These are phyloP conservation scores for Orientallactaga sibirica DNA, from an alignment of 2,797 vertebrate genomes.

Conservation along the genomic window DNA sequence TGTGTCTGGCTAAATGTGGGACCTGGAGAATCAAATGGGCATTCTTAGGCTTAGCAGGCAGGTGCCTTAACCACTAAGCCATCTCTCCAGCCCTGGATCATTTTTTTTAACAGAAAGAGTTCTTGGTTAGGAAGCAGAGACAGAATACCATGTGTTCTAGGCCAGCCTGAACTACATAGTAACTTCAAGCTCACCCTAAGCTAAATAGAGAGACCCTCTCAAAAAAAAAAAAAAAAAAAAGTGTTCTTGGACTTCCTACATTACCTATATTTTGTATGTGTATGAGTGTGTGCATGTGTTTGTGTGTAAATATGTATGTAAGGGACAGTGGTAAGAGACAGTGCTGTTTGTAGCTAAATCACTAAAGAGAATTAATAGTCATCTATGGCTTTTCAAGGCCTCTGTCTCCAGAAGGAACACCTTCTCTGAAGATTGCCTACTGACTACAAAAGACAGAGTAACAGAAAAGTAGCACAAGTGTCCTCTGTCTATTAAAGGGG, in stretches of 20 bases:
- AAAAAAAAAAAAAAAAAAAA: neutral
- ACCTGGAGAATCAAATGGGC: no score
- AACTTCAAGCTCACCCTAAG: neutral
- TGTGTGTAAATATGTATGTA: neutral
- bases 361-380: neutral
- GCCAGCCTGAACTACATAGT: neutral
- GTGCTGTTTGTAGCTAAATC: neutral
- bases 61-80: no score
- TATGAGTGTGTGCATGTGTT: neutral
- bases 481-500: neutral
- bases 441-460: conserved; percentile 9
- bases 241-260: neutral
- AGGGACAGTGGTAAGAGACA: neutral
- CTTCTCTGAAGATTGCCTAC: conserved; percentile 21
- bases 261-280: neutral
- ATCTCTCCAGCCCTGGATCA: no score
- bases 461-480: neutral
- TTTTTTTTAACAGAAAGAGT: neutral
- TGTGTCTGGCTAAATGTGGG: no score
- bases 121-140: neutral
- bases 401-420: conserved; percentile 1
- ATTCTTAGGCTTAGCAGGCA: no score
- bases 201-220: neutral
- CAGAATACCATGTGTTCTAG: neutral
- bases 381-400: neutral